Evolutionary conservation across 1,140 invertebrate genomes (phyloP).

Genomic region (Lordiphosa clarofinis): DNA sequence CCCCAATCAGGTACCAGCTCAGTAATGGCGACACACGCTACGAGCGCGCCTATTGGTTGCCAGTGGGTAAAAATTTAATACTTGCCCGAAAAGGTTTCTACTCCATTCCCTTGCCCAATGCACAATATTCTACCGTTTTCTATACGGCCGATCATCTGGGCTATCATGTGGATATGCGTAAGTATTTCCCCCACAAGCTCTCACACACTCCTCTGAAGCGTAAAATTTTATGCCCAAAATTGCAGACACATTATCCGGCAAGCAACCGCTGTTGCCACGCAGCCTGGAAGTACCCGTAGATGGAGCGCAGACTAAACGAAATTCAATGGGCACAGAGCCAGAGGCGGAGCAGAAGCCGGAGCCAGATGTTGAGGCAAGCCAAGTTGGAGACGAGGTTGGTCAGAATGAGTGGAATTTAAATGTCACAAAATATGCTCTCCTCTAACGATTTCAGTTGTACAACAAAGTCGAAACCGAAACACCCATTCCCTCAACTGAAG

Average conservation of each 20-base stretch:
- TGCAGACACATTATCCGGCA: constrained; percentile 58
- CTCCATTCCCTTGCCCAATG: constrained; percentile 56
- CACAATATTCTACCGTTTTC: constrained; percentile 52
- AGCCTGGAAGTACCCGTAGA: constrained; percentile 44
- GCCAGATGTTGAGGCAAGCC: constrained; percentile 9
- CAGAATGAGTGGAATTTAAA: constrained; percentile 6
- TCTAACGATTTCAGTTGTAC: constrained; percentile 38
- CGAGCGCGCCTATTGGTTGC: constrained; percentile 68
- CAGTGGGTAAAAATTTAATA: constrained; percentile 45
- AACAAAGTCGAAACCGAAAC: constrained; percentile 26
- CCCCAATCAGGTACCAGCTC: constrained; percentile 41
- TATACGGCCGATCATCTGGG: constrained; percentile 70
- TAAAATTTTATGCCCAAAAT: constrained; percentile 45
- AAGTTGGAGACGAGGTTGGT: constrained; percentile 30
- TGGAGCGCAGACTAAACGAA: constrained; percentile 44
- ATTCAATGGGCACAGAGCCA: constrained; percentile 56
- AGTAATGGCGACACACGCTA: constrained; percentile 72
- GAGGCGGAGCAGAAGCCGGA: constrained; percentile 1
- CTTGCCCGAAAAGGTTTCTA: constrained; percentile 65
- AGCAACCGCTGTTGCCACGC: constrained; percentile 56
- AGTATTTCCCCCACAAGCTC: constrained; percentile 16
- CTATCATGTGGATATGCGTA: constrained; percentile 61
- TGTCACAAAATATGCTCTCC: background rate
- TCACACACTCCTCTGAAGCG: background rate
- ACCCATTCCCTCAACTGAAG: constrained; percentile 50